Base-by-base conservation (phyloP, 2,113 vertebrate species). In the Muntiacus reevesi region DNA sequence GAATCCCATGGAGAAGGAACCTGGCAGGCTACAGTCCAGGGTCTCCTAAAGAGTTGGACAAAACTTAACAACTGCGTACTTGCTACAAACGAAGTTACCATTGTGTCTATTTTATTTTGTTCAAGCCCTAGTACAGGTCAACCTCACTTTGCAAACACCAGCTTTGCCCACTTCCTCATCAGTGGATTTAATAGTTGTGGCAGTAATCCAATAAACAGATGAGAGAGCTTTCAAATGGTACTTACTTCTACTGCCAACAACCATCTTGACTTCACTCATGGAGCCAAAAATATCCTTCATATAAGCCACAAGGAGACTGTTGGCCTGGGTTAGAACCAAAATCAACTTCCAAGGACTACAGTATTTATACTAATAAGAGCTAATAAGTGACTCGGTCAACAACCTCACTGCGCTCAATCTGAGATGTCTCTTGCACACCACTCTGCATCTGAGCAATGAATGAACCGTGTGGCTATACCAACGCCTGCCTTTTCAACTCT, bases 251-350 rank as follows among this genome's bases (percentile, higher is more conserved):
- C 50, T 89, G 71, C 92, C 88, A 82, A 52, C 13, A 36, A 45
- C 55, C 57, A 40, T 84, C 36, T n/a, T 71, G 83, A 43, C 52
- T 90, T 95, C 25, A 33, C 67, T 64, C 12, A 7, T 17, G 91
- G 57, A 90, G 40, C 23, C 89, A 83, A 92, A 93, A 90, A 40
- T 78, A 83, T 12, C 89, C 54, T 76, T 92, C 36, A 87, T 55
- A 86, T 45, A 62, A 92, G 52, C 83, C 84, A 74, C 84, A 76
- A 43, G 62, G 84, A 62, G 7, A 57, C 43, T 43, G 17, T 19
- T 45, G 79, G 27, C 47, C 94, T 94, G 52, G 88, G 81, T 3
- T 83, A 43, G 71, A 82, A 89, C 55, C 79, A 94, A 82, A 94
- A 64, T 62, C 92, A 86, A 87, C 78, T 81, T 81, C 27, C 47